phyloP scores from a whole-genome alignment of 2,797 vertebrate species.

The Aphelocoma californica region DNA sequence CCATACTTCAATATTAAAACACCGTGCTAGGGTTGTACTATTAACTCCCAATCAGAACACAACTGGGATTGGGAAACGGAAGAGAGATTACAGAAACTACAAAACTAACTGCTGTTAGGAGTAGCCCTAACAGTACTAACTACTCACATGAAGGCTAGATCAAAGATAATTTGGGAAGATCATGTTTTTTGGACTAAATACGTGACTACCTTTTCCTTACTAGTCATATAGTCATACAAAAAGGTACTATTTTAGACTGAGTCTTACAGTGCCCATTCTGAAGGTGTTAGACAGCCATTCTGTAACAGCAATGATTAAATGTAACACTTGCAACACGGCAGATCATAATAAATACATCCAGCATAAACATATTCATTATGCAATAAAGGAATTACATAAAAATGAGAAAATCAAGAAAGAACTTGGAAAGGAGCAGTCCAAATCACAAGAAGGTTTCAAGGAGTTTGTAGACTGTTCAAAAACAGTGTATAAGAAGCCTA shows the following conservation, averaged over 20 bases:
- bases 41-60: neutral
- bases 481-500: neutral
- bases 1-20: neutral
- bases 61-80: rapidly evolving
- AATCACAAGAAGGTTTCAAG: neutral
- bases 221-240: neutral
- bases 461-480: neutral
- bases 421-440: neutral
- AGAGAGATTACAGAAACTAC: neutral
- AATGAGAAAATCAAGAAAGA: neutral
- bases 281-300: neutral
- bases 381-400: neutral
- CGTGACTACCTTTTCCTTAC: neutral
- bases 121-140: neutral
- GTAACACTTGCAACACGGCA: neutral
- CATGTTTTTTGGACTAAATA: neutral
- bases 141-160: neutral
- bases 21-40: neutral
- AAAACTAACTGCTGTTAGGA: neutral
- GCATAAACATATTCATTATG: neutral
- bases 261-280: neutral
- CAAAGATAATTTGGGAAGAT: neutral
- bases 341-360: neutral
- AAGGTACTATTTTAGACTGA: neutral
- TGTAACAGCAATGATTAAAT: neutral